phyloP scores from a whole-genome alignment of 2,888 invertebrate genomes.

The Vanessa cardui region DNA sequence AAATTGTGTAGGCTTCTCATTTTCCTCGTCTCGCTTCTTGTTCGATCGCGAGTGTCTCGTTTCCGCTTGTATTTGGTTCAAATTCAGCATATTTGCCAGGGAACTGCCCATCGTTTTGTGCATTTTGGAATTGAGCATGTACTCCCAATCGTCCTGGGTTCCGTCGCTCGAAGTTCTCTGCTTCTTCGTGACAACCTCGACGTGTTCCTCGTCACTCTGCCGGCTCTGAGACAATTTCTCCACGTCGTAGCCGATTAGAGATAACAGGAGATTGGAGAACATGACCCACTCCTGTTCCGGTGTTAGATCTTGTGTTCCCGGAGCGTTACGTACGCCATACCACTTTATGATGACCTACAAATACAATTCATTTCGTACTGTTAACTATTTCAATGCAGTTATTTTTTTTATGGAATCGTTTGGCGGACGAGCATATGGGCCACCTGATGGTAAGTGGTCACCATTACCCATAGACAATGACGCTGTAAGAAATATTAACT shows the following conservation, averaged over 20 bases:
- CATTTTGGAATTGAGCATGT: constrained; percentile 83
- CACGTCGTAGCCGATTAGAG: constrained; percentile 89
- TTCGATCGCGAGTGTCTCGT: constrained; percentile 35
- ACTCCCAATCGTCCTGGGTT: constrained; percentile 92
- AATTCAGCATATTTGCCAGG: constrained; percentile 69
- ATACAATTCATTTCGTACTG: no score
- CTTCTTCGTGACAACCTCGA: constrained; percentile 87
- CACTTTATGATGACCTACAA: constrained; percentile 87
- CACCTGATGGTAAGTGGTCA: no score
- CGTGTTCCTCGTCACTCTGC: constrained; percentile 65
- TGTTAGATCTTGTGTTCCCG: constrained; percentile 90
- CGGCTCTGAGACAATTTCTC: constrained; percentile 80
- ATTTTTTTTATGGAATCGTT: no score
- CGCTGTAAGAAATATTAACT: no score
- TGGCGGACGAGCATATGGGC: no score
- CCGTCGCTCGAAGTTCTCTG: constrained; percentile 90
- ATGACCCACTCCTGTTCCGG: constrained; percentile 90
- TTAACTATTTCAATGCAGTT: no score
- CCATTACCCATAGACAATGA: no score
- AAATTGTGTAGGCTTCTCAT: constrained; percentile 72
- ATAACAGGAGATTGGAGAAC: constrained; percentile 84
- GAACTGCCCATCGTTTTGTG: constrained; percentile 77
- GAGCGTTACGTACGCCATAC: constrained; percentile 94
- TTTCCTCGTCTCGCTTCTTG: constrained; percentile 44
- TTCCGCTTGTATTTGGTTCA: constrained; percentile 48